A percentile compares a stretch with the other conserved stretches of the same genome.
These are phyloP conservation scores for Griposia aprilina DNA, from an alignment of 2,888 invertebrate genomes.

Conservation along the genomic window DNA sequence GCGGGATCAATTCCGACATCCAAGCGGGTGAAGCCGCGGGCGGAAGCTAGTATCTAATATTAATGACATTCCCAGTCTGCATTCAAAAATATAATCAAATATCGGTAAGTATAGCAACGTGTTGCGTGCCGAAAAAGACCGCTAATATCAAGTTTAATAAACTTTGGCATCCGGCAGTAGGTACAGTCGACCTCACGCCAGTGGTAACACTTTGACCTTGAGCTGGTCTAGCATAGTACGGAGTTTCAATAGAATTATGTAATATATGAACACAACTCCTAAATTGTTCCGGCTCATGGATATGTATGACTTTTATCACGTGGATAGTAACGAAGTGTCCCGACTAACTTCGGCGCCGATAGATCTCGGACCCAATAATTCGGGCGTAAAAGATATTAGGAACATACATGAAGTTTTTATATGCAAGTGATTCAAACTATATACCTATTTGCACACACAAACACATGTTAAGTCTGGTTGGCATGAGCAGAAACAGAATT, in stretches of 20 bases:
- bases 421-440: not conserved
- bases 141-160: constrained; percentile 21
- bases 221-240: no score
- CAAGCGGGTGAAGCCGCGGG: no score
- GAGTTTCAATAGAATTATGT: not conserved
- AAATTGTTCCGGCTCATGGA: not conserved
- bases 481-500: not conserved
- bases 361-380: not conserved
- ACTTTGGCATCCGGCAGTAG: not conserved
- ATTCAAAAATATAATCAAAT: no score
- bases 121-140: not conserved
- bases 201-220: no score
- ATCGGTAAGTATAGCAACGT: not conserved
- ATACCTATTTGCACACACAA: not conserved
- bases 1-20: no score
- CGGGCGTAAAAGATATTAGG: not conserved
- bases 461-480: not conserved
- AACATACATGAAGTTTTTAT: not conserved
- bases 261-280: not conserved
- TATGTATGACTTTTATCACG: not conserved
- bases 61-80: no score
- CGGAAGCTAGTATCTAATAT: no score
- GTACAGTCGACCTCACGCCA: not conserved
- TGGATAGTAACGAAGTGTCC: not conserved
- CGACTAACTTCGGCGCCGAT: not conserved